Evolutionary conservation across 2,113 vertebrate species (phyloP).

Genomic region (Lipotes vexillifer): DNA sequence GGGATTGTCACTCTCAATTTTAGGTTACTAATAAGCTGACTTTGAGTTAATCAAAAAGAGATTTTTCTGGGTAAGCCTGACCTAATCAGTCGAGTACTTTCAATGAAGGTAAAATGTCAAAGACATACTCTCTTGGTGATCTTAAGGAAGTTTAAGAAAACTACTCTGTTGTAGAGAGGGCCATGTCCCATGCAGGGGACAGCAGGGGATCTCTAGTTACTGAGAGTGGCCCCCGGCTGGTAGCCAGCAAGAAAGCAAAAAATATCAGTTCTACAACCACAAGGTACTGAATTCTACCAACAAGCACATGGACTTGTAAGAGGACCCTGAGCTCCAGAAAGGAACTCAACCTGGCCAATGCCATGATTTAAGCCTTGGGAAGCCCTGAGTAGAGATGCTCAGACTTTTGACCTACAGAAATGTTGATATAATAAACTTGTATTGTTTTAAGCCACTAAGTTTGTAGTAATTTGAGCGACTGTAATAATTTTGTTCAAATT

Average conservation of each 20-base stretch:
- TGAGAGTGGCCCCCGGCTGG: background rate
- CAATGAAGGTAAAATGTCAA: background rate
- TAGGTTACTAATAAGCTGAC: background rate
- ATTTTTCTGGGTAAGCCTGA: background rate
- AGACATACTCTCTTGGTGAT: background rate
- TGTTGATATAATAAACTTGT: background rate
- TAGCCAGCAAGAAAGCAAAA: background rate
- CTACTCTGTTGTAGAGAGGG: background rate
- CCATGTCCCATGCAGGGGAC: background rate
- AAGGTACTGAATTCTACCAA: background rate
- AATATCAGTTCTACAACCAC: background rate
- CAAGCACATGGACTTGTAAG: background rate
- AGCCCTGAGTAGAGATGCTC: background rate
- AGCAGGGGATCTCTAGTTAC: background rate
- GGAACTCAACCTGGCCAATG: background rate
- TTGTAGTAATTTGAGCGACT: background rate
- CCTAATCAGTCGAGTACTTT: background rate
- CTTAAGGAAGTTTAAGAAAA: background rate
- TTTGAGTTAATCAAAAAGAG: background rate
- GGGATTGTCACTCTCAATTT: background rate
- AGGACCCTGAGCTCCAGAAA: background rate
- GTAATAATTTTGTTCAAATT: background rate
- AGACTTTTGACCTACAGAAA: background rate
- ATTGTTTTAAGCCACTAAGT: background rate
- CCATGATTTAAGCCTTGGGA: background rate